Evolutionary conservation across 2,797 vertebrate genomes (phyloP).

Genomic region (Hephaestus fuliginosus): DNA sequence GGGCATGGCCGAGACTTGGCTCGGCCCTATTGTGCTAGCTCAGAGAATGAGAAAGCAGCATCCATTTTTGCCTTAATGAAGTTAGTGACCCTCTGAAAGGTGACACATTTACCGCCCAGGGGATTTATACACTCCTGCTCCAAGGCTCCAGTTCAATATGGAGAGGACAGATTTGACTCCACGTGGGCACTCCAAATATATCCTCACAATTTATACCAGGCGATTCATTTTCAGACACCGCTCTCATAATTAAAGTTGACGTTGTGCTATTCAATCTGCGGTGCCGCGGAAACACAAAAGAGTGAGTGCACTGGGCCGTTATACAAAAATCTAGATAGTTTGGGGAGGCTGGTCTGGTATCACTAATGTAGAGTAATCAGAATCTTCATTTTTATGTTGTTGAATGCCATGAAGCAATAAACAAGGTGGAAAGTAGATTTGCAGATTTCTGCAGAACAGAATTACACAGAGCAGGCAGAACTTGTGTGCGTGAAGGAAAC

Average conservation of each 20-base stretch:
- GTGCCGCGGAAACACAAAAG: conserved; percentile 32
- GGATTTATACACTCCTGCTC: conserved; percentile 88
- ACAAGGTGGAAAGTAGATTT: conserved; percentile 30
- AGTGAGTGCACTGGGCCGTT: conserved; percentile 23
- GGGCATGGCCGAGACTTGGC: conserved; percentile 71
- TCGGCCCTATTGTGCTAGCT: conserved; percentile 77
- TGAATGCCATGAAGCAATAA: conserved; percentile 54
- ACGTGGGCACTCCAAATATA: conserved; percentile 76
- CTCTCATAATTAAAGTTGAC: conserved; percentile 76
- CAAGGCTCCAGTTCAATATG: conserved; percentile 83
- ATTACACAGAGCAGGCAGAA: conserved; percentile 55
- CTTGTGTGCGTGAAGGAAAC: conserved; percentile 50
- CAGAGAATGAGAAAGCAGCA: conserved; percentile 84
- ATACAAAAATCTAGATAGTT: conserved; percentile 37
- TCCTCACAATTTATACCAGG: conserved; percentile 76
- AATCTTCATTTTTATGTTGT: conserved; percentile 56
- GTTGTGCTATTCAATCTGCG: conserved; percentile 55
- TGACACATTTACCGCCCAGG: conserved; percentile 88
- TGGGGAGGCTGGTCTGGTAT: conserved; percentile 4
- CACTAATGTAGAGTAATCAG: not conserved
- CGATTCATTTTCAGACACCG: conserved; percentile 71
- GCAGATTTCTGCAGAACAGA: conserved; percentile 46
- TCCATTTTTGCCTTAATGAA: conserved; percentile 89
- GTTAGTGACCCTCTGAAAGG: conserved; percentile 90
- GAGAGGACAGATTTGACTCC: conserved; percentile 83